Evolutionary conservation across 2,797 vertebrate genomes (phyloP).

Genomic region (Danionella dracula): DNA sequence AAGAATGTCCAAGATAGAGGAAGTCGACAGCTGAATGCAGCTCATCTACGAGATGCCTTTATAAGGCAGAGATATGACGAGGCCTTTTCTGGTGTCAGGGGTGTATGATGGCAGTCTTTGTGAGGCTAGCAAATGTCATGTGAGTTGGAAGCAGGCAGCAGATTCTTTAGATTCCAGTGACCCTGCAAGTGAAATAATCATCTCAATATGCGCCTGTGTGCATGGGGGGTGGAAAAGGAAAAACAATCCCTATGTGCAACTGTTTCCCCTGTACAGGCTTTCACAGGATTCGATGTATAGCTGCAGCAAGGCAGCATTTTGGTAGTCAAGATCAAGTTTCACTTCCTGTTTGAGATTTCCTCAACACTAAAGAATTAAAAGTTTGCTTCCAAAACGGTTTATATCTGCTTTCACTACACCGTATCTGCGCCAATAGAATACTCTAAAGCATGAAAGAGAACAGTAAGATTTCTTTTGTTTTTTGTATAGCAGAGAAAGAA

Average conservation of each 20-base stretch:
- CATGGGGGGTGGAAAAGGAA: too few species aligned
- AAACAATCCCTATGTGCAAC: too few species aligned
- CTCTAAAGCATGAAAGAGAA: background rate
- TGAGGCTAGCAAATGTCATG: conserved; percentile 12
- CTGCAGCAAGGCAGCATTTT: too few species aligned
- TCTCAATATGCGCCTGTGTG: conserved; percentile 3
- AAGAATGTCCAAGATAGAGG: background rate
- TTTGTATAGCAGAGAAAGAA: background rate
- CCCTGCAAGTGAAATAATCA: conserved; percentile 14
- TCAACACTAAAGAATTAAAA: background rate
- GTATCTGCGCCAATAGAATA: too few species aligned
- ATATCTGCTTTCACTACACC: too few species aligned
- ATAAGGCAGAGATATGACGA: background rate
- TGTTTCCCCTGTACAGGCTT: too few species aligned
- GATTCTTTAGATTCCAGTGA: conserved; percentile 24
- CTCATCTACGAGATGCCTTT: background rate
- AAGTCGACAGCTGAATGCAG: background rate
- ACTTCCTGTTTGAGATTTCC: background rate
- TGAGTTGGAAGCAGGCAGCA: conserved; percentile 7
- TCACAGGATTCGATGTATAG: too few species aligned
- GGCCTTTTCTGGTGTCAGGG: background rate
- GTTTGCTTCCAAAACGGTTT: too few species aligned
- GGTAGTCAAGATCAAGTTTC: background rate
- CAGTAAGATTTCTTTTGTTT: too few species aligned
- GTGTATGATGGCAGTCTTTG: conserved; percentile 25